Evolutionary conservation across 2,113 vertebrate species (phyloP).

Genomic region (Siphamia tubifer): DNA sequence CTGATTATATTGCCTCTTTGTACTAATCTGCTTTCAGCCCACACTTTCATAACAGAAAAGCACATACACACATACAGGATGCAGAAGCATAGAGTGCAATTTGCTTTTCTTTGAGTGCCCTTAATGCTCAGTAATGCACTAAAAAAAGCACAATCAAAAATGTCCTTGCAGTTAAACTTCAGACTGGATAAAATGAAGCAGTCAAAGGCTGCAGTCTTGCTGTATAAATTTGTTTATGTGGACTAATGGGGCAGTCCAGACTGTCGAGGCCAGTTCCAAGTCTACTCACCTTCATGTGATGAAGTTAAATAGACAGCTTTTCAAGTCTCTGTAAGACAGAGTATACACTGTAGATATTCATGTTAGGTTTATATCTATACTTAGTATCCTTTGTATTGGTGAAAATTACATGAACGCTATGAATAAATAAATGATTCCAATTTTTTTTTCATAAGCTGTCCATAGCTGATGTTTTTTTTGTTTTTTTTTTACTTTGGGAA

Average conservation of each 20-base stretch:
- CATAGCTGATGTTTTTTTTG: too few species aligned
- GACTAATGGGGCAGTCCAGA: neutral
- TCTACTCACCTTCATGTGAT: neutral
- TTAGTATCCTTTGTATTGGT: too few species aligned
- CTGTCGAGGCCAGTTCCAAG: neutral
- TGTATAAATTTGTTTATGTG: neutral
- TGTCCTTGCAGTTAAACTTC: neutral
- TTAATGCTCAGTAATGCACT: neutral
- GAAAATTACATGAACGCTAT: too few species aligned
- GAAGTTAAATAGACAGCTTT: neutral
- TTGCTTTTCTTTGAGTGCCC: constrained; percentile 37
- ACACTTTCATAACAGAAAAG: constrained; percentile 20
- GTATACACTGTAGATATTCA: too few species aligned
- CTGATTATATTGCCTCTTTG: constrained; percentile 12
- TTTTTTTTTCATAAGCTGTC: too few species aligned
- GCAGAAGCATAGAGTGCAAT: neutral
- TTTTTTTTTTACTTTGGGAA: too few species aligned
- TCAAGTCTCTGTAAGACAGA: too few species aligned
- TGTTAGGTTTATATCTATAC: too few species aligned
- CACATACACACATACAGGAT: neutral
- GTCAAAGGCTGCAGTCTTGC: constrained; percentile 12
- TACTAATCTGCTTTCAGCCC: constrained; percentile 35
- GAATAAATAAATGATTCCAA: too few species aligned
- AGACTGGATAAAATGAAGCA: neutral
- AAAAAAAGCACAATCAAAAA: constrained; percentile 20